A percentile compares a stretch with the other conserved stretches of the same genome.
Evolutionary conservation across 1,140 invertebrate species (phyloP).

Genomic region (Teleopsis dalmanni): DNA sequence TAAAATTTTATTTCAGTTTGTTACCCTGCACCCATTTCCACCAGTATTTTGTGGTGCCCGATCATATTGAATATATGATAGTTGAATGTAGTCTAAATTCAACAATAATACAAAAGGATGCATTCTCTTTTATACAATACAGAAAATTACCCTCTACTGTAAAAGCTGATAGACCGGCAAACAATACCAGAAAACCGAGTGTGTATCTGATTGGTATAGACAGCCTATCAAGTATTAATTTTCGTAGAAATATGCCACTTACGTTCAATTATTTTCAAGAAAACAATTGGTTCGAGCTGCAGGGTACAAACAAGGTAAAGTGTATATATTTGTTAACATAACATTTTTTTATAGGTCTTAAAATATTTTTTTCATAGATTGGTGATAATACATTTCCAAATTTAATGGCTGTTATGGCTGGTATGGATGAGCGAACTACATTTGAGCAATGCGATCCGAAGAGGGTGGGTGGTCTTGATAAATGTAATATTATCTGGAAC

Average conservation of each 20-base stretch:
- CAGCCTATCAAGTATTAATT: slow-evolving; percentile 42
- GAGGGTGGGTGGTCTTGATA: slow-evolving; percentile 46
- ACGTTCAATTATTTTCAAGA: slow-evolving; percentile 21
- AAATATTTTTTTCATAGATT: slow-evolving; percentile 44
- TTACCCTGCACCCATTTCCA: slow-evolving; percentile 17
- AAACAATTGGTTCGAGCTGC: slow-evolving; percentile 26
- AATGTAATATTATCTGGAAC: slow-evolving; percentile 75
- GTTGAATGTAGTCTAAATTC: slow-evolving; percentile 21
- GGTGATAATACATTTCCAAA: slow-evolving; percentile 78
- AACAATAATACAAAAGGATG: slow-evolving; percentile 21
- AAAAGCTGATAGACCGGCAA: background rate
- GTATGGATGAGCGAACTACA: no score
- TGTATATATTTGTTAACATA: no score
- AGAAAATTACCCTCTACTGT: no score
- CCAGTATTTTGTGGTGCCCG: slow-evolving; percentile 25
- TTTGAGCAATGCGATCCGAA: slow-evolving; percentile 50
- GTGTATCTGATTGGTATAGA: slow-evolving; percentile 36
- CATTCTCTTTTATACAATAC: slow-evolving; percentile 31
- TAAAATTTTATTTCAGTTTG: slow-evolving; percentile 15
- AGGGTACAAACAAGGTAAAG: slow-evolving; percentile 37
- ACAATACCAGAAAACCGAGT: slow-evolving; percentile 16
- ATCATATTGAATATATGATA: slow-evolving; percentile 21
- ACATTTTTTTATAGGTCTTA: background rate
- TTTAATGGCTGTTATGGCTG: slow-evolving; percentile 67
- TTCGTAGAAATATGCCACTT: slow-evolving; percentile 31